These are phyloP conservation scores for Hylyphantes graminicola DNA, from an alignment of 1,140 invertebrate species.

Conservation along the genomic window DNA sequence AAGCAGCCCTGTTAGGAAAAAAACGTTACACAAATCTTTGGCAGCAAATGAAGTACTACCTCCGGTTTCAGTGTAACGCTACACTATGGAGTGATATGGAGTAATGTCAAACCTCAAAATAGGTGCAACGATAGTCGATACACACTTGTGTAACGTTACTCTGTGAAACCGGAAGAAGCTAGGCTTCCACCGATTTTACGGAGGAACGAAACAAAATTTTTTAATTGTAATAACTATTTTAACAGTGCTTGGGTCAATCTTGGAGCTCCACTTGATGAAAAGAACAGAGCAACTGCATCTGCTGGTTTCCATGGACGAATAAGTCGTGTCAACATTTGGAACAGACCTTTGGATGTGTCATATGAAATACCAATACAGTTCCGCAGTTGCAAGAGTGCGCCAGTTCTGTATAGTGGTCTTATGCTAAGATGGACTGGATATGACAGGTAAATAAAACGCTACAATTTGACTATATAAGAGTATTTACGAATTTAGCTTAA, in stretches of 20 bases:
- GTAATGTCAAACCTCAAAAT: too few species aligned
- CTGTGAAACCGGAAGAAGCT: too few species aligned
- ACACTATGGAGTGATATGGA: too few species aligned
- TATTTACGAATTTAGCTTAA: too few species aligned
- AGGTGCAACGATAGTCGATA: too few species aligned
- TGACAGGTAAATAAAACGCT: constrained; percentile 73
- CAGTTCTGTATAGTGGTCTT: constrained; percentile 86
- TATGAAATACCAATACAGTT: constrained; percentile 83
- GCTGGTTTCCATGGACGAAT: constrained; percentile 93
- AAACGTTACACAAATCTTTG: too few species aligned
- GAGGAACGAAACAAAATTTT: neutral
- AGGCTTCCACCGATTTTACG: too few species aligned
- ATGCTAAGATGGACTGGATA: constrained; percentile 93
- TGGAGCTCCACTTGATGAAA: constrained; percentile 81
- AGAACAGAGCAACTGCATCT: constrained; percentile 81
- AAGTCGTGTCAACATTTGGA: constrained; percentile 95
- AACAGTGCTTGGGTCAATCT: constrained; percentile 89
- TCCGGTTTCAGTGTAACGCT: too few species aligned
- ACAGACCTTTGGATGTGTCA: constrained; percentile 86
- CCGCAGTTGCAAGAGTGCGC: constrained; percentile 83
- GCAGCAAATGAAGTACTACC: too few species aligned
- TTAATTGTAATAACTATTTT: constrained; percentile 62
- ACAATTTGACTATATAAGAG: too few species aligned
- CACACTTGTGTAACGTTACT: too few species aligned
- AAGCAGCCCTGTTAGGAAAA: too few species aligned